Evolutionary conservation across 35 echinoderm and acorn worm genomes (phyloP), one percentile per base, ranked within the genome.

Genomic region (Ptychodera flava): DNA sequence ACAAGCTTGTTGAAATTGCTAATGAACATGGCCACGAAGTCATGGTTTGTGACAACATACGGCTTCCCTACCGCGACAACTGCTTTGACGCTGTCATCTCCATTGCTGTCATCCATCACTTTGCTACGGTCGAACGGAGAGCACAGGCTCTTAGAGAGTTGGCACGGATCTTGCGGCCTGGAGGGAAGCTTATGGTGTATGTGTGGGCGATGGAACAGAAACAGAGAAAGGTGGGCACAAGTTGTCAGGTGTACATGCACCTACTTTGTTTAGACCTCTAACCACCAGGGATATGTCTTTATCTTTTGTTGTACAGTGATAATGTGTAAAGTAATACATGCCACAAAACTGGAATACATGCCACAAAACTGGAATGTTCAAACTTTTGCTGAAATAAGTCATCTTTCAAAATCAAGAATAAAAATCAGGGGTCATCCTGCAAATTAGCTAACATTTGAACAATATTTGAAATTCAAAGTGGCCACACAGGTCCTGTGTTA

Each of bases 171-270:
- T 94, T 90, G 31, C 90, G 96, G n/a, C 96, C 96, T 38, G 96
- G 96, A 16, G 95, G 96, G 1, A 93, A 89, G 35, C 36, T 99
- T 35, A 99, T 99, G 96, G 89, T 99, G 31, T 99, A 94, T 78
- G 96, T 99, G 1, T 99, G 96, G 96, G 96, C 96, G 16, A 83
- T 99, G 88, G 96, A 99, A 87, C 96, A 99, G 38, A 99, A 94
- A 78, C 93, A 94, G 1, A 90, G 96, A 90, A 94, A 99, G 93
- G 96, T 99, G 83, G 10, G 78, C 28, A 29, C 15, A 77, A 77
- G 15, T 77, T 77, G 15, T 77, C 15, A n/a, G n/a, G 15, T 15
- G n/a, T 77, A 15, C n/a, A 15, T 79, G 32, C 1, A 79, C 1
- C 78, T 30, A 6, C 32, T 28, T 31, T 31, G 1, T 79, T 31